Evolutionary conservation across 2,797 vertebrate species (phyloP), one percentile per base, ranked within the genome.

Genomic region (Anomalospiza imberbis): DNA sequence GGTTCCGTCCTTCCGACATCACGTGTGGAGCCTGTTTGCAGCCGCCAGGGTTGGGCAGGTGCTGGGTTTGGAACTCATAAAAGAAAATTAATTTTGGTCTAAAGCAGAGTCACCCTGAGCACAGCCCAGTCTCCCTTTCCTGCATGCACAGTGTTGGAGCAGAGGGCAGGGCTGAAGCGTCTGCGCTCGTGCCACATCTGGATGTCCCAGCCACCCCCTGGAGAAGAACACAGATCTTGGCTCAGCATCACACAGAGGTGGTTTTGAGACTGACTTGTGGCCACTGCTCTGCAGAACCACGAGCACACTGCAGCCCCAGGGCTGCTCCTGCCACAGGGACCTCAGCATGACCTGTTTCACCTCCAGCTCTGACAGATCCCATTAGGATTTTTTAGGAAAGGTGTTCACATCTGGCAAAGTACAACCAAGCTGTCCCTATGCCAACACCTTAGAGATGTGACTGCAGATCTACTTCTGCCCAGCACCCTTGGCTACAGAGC

Each of bases 101-200:
- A 32, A 88, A 80, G 4, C 48, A 91, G 45, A 26, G 15, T 42
- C 26, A 20, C n/a, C 18, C 48, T 45, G 57, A 54, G 63, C 79
- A 73, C 68, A 66, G 79, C 48, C 36, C 70, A 10, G 12, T 12
- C 55, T 36, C 22, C 1, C 55, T 58, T 40, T 51, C 40, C 71
- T 54, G 26, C 11, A 1, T 10, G 40, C 48, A 12, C 7, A 18
- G 40, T 3, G 3, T 4, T 19, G 28, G 80, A 71, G 76, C 38
- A 3, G 34, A 1, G 1, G 75, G 42, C 71, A 89, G 55, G 78
- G n/a, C 79, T 73, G 75, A 26, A 91, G n/a, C 0, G 0, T 2
- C 0, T 45, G 31, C 3, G 8, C 55, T 57, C 0, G 0, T 51
- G 68, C 36, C 72, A 48, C 25, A 7, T 28, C 51, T 34, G n/a